Percentiles rank a stretch among this genome's conserved stretches.
Evolutionary conservation across 2,113 vertebrate genomes (phyloP).

Genomic region (Synchiropus splendidus): DNA sequence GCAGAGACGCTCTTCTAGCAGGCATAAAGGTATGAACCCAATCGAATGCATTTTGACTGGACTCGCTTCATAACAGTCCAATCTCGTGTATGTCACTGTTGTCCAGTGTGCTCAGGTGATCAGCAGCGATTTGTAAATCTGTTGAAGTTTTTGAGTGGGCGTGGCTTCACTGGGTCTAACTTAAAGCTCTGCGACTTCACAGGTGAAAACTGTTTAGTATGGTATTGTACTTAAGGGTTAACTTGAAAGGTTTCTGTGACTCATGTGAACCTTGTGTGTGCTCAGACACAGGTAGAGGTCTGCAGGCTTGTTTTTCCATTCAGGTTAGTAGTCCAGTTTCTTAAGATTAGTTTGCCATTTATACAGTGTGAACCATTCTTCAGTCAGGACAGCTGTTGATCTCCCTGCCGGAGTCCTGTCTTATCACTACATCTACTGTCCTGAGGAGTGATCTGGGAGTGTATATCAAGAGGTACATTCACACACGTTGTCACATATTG

Average conservation of each 20-base stretch:
- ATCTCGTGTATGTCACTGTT: not conserved
- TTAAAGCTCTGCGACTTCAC: slow-evolving; percentile 75
- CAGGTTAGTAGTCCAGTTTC: slow-evolving; percentile 54
- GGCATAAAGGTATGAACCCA: too few species aligned
- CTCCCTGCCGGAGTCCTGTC: slow-evolving; percentile 81
- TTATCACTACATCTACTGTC: slow-evolving; percentile 80
- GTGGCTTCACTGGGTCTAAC: slow-evolving; percentile 67
- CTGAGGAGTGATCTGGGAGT: slow-evolving; percentile 75
- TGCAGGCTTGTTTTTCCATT: slow-evolving; percentile 69
- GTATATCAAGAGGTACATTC: slow-evolving; percentile 71
- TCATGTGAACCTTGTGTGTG: not conserved
- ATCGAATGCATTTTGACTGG: too few species aligned
- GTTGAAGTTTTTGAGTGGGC: slow-evolving; percentile 77
- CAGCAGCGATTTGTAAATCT: slow-evolving; percentile 71
- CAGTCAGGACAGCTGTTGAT: slow-evolving; percentile 79
- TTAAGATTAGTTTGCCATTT: not conserved
- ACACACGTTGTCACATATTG: not conserved
- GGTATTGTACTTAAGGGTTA: not conserved
- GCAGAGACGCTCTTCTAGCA: too few species aligned
- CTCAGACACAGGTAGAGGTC: slow-evolving; percentile 83
- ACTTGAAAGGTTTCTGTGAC: not conserved
- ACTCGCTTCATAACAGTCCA: too few species aligned
- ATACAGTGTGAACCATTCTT: not conserved
- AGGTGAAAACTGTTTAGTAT: slow-evolving; percentile 55
- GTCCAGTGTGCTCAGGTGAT: slow-evolving; percentile 70